Percentiles rank a stretch among this genome's conserved stretches.
phyloP scores from a whole-genome alignment of 1,140 invertebrate species.

The Venturia canescens region DNA sequence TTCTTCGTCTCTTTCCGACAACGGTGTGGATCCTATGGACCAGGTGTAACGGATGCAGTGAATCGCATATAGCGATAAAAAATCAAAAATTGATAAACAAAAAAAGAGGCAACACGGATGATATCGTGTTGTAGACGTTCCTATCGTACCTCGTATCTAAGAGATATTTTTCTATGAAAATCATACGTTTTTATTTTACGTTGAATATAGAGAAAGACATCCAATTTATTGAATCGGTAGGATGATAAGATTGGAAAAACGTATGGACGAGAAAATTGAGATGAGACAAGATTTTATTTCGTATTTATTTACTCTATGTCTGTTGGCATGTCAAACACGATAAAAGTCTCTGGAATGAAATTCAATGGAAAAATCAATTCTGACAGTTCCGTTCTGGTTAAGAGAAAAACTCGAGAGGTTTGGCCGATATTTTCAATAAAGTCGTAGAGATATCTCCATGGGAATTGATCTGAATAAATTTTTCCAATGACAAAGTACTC shows the following conservation, averaged over 20 bases:
- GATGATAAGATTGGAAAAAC: not conserved
- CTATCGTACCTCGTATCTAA: no score
- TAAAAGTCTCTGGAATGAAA: not conserved
- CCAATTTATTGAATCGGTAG: constrained; percentile 13
- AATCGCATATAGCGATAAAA: not conserved
- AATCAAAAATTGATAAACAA: no score
- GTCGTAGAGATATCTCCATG: no score
- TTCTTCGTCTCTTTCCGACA: not conserved
- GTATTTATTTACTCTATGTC: not conserved
- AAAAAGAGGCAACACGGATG: no score
- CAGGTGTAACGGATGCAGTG: not conserved
- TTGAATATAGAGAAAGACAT: not conserved
- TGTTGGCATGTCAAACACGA: not conserved
- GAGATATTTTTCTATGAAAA: constrained; percentile 12
- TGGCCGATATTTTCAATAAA: no score
- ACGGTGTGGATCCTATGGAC: no score
- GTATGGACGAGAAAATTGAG: not conserved
- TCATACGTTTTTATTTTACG: not conserved
- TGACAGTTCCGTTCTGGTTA: not conserved
- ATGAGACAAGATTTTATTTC: not conserved
- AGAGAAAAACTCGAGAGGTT: not conserved
- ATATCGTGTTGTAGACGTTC: no score
- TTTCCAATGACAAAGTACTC: no score
- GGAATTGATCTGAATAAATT: no score
- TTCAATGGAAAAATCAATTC: not conserved